Evolutionary conservation across 2,888 invertebrate genomes (phyloP).

Genomic region (Lathronympha strigana): DNA sequence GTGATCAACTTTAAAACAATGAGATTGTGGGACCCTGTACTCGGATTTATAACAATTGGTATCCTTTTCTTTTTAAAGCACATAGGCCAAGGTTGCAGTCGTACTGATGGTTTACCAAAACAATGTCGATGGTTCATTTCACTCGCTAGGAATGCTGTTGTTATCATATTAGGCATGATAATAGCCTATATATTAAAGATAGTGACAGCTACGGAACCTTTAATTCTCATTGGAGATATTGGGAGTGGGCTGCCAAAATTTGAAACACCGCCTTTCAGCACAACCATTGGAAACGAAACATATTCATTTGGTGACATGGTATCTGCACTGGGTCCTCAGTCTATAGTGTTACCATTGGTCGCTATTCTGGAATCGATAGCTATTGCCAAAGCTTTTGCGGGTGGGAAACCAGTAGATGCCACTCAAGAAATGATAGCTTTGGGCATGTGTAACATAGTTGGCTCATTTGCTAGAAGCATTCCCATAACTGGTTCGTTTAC

Average conservation of each 20-base stretch:
- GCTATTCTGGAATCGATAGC: slow-evolving; percentile 89
- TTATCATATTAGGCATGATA: slow-evolving; percentile 89
- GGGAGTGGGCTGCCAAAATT: slow-evolving; percentile 88
- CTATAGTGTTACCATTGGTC: slow-evolving; percentile 87
- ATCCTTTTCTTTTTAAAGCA: slow-evolving; percentile 86
- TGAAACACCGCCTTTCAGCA: slow-evolving; percentile 87
- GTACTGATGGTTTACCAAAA: slow-evolving; percentile 73
- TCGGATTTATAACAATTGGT: slow-evolving; percentile 87
- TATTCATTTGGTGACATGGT: slow-evolving; percentile 86
- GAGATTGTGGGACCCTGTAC: slow-evolving; percentile 85
- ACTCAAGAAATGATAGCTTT: slow-evolving; percentile 96
- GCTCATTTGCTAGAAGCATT: slow-evolving; percentile 94
- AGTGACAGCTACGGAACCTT: slow-evolving; percentile 74
- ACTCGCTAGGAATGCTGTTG: slow-evolving; percentile 90
- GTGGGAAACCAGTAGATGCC: slow-evolving; percentile 91
- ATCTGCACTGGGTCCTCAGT: slow-evolving; percentile 83
- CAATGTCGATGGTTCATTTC: slow-evolving; percentile 86
- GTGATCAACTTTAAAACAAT: slow-evolving; percentile 84
- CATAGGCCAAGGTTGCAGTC: slow-evolving; percentile 81
- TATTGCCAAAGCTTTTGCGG: slow-evolving; percentile 90
- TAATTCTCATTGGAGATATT: slow-evolving; percentile 87
- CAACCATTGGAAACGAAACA: slow-evolving; percentile 83
- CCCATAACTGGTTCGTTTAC: slow-evolving; percentile 94
- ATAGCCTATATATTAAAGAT: slow-evolving; percentile 81
- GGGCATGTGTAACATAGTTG: slow-evolving; percentile 92